Evolutionary conservation across 2,797 vertebrate genomes (phyloP), one percentile per base, ranked within the genome.

Genomic region (Acanthurus lineatus): DNA sequence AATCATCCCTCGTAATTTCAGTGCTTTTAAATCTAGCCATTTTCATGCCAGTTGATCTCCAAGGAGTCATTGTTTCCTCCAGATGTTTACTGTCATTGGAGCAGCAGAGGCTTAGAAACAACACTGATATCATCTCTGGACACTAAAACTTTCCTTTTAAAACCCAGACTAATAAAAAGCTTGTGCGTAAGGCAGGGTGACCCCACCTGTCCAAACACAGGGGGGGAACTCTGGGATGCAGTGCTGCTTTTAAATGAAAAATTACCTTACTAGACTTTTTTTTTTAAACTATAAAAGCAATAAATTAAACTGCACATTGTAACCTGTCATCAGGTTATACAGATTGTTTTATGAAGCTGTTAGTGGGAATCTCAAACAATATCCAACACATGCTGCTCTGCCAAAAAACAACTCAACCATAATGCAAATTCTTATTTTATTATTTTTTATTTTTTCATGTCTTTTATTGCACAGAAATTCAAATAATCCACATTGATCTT

Each of bases 51-150:
- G 3, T 5, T 58, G 3, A 61, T 69, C 0, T 14, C 2, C 44
- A 52, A 45, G 14, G 45, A 10, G 12, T 63, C 35, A 15, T 38
- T 48, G 44, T 70, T 47, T 74, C 28, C 32, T 64, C 0, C 0
- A 35, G 42, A 14, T 69, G 32, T 44, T 48, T 32, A 12, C 35
- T 58, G 12, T 69, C 0, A 6, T 0, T 10, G 19, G 8, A 10
- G 32, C 59, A 10, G 22, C n/a, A 49, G 6, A 54, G 42, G n/a
- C 60, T 62, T 54, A 51, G 54, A 73, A 77, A 62, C 62, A 53
- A 81, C 51, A 48, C 53, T 28, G 78, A 59, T 22, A 83, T 81
- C 5, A 73, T 73, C 14, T 76, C 45, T 3, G 65, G 76, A 75
- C 67, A 51, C 20, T 53, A 22, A 76, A 71, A 59, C 25, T 35